These are phyloP conservation scores for Columba livia DNA, from an alignment of 2,113 vertebrate species.

Conservation along the genomic window DNA sequence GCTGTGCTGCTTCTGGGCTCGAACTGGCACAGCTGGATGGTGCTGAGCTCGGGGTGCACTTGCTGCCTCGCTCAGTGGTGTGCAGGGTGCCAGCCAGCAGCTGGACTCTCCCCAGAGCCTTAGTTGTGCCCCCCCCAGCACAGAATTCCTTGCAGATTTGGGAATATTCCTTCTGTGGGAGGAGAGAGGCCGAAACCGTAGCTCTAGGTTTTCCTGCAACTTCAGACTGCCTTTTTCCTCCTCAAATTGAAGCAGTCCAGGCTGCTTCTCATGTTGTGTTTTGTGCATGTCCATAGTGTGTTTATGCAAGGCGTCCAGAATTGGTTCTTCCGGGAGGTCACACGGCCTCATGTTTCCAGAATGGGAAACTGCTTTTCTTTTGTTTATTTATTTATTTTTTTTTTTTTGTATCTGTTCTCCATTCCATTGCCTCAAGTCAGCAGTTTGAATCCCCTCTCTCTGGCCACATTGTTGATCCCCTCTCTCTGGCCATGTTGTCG, in stretches of 20 bases:
- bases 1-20: background rate
- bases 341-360: background rate
- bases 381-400: no score
- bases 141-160: background rate
- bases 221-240: background rate
- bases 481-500: background rate
- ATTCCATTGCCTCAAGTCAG: slow-evolving; percentile 31
- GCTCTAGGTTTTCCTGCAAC: background rate
- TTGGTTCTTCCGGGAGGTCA: slow-evolving; percentile 11
- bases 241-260: background rate
- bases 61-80: rapidly evolving
- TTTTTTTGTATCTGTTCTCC: background rate
- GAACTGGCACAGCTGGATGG: background rate
- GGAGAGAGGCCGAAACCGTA: background rate
- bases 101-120: background rate
- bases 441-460: background rate
- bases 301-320: slow-evolving; percentile 11
- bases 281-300: background rate
- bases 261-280: background rate
- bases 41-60: background rate
- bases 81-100: background rate
- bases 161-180: background rate
- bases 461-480: background rate
- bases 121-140: no score
- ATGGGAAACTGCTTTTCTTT: background rate